Evolutionary conservation across 2,888 invertebrate genomes (phyloP).

Genomic region (Notodonta dromedarius): DNA sequence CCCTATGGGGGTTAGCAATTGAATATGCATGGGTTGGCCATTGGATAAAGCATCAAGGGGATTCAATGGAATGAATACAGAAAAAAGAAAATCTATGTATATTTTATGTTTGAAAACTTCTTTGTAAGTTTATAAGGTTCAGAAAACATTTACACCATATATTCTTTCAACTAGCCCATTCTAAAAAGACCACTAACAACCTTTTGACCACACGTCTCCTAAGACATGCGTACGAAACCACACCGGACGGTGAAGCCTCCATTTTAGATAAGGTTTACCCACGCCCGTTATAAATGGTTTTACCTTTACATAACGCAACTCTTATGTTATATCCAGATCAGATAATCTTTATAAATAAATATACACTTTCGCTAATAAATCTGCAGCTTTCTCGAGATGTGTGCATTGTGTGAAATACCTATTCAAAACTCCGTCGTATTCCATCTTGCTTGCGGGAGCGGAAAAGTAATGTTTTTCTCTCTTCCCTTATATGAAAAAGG

Average conservation of each 20-base stretch:
- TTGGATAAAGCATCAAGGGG: neutral
- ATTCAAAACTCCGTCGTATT: no score
- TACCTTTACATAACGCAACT: neutral
- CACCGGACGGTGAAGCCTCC: neutral
- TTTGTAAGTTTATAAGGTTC: no score
- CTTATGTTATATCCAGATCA: neutral
- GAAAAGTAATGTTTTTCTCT: no score
- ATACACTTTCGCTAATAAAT: no score
- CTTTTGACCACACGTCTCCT: neutral
- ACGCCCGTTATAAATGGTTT: neutral
- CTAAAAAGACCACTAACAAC: neutral
- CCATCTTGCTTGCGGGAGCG: no score
- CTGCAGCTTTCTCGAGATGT: no score
- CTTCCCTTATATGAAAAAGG: no score
- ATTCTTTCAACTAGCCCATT: no score
- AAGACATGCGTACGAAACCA: neutral
- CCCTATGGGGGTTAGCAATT: constrained; percentile 16
- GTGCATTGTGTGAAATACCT: no score
- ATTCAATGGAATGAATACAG: neutral
- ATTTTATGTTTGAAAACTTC: no score
- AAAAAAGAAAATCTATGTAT: neutral
- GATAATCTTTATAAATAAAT: no score
- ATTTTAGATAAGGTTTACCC: neutral
- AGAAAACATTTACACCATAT: no score
- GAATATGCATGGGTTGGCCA: constrained; percentile 2